These are phyloP conservation scores for Troglohyphantes excavatus DNA, from an alignment of 2,888 invertebrate species.

Conservation along the genomic window DNA sequence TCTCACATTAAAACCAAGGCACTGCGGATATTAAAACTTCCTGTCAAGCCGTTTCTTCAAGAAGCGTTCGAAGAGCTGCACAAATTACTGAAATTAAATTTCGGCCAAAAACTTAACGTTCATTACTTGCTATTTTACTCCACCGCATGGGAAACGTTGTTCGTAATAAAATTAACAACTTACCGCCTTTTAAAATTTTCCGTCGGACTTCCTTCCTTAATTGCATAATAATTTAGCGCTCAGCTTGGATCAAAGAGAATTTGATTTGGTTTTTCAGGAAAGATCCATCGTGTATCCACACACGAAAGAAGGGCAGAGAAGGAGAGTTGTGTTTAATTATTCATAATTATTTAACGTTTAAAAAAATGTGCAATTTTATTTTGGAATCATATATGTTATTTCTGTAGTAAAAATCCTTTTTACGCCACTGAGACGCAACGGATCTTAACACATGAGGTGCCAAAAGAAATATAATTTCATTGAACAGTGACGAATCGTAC, in stretches of 20 bases:
- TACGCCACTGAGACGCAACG: too few relatives aligned
- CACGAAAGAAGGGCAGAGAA: too few relatives aligned
- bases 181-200: conserved; percentile 77
- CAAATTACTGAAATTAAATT: conserved; percentile 78
- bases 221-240: conserved; percentile 76
- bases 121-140: conserved; percentile 74
- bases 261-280: conserved; percentile 10
- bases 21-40: conserved; percentile 73
- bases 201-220: conserved; percentile 63
- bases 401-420: too few relatives aligned
- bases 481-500: too few relatives aligned
- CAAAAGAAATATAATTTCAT: too few relatives aligned
- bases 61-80: neutral
- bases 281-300: conserved; percentile 43
- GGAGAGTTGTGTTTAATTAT: too few relatives aligned
- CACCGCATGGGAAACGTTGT: conserved; percentile 20
- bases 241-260: conserved; percentile 52
- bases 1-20: conserved; percentile 33
- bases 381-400: too few relatives aligned
- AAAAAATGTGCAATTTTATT: too few relatives aligned
- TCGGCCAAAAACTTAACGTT: conserved; percentile 72
- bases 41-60: conserved; percentile 68
- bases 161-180: conserved; percentile 77
- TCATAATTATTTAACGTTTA: too few relatives aligned
- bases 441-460: too few relatives aligned